These are phyloP conservation scores for Ivindomyrus marchei DNA, from an alignment of 2,113 vertebrate genomes.

Conservation along the genomic window DNA sequence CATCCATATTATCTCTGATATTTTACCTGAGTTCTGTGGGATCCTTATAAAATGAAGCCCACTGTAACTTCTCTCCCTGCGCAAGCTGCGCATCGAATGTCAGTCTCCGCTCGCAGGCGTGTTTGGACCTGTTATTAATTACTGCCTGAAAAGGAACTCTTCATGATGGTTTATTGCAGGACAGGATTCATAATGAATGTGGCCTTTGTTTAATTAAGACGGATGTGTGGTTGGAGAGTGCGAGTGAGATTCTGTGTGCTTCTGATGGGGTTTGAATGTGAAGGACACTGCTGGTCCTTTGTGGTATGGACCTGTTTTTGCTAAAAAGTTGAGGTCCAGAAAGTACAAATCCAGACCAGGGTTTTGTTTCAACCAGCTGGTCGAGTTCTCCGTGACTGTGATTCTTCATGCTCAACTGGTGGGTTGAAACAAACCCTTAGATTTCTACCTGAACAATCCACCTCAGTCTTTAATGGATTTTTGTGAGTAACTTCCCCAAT, in stretches of 20 bases:
- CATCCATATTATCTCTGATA: neutral
- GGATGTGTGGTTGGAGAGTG: slow-evolving; percentile 24
- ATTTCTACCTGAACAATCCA: neutral
- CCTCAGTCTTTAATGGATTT: neutral
- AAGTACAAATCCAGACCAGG: neutral
- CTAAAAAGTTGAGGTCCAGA: neutral
- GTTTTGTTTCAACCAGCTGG: neutral
- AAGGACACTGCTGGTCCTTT: neutral
- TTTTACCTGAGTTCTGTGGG: neutral
- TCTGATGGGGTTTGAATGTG: neutral
- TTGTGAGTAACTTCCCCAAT: neutral
- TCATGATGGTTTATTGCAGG: slow-evolving; percentile 51
- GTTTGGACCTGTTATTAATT: slow-evolving; percentile 55
- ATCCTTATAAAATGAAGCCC: neutral
- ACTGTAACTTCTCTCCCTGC: neutral
- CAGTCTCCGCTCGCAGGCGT: slow-evolving; percentile 47
- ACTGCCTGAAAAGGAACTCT: slow-evolving; percentile 58
- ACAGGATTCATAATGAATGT: slow-evolving; percentile 53
- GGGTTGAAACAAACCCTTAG: neutral
- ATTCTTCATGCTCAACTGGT: neutral
- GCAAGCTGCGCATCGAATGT: neutral
- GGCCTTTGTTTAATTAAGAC: slow-evolving; percentile 50
- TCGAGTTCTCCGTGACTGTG: neutral
- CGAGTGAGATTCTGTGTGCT: neutral
- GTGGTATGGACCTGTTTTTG: neutral